Evolutionary conservation across 2,888 invertebrate genomes (phyloP).

Genomic region (Pegoplata infirma): DNA sequence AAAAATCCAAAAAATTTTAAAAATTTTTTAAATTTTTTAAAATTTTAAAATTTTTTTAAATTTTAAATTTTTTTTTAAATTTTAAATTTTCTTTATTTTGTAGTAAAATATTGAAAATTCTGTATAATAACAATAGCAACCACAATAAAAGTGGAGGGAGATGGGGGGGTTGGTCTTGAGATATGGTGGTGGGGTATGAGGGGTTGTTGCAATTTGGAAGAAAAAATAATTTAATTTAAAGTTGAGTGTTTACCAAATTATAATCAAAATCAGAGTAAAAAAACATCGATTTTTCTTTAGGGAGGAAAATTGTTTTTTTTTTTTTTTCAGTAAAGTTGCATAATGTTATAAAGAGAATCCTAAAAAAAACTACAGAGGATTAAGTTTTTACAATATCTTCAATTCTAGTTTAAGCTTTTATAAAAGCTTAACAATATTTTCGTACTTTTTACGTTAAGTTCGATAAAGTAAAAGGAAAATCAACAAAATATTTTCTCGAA

Average conservation of each 20-base stretch:
- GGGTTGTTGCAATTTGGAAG: background rate
- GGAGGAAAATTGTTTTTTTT: too few species aligned
- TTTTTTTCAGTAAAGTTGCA: too few species aligned
- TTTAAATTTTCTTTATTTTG: constrained; percentile 3
- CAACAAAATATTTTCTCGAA: too few species aligned
- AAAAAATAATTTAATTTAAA: background rate
- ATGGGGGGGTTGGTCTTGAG: constrained; percentile 24
- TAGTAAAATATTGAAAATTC: constrained; percentile 26
- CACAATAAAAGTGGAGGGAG: constrained; percentile 6
- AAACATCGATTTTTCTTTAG: too few species aligned
- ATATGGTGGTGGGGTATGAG: constrained; percentile 5
- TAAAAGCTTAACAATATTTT: too few species aligned
- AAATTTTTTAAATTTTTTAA: background rate
- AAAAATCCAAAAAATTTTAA: background rate
- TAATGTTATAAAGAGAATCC: too few species aligned
- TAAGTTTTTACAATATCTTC: too few species aligned
- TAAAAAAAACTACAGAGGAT: too few species aligned
- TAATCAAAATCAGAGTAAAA: too few species aligned
- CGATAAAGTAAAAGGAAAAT: too few species aligned
- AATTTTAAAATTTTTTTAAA: background rate
- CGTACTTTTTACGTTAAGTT: too few species aligned
- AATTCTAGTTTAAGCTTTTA: too few species aligned
- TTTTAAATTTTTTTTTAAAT: constrained; percentile 17
- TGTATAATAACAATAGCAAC: constrained; percentile 53
- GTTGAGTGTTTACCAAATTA: background rate